phyloP scores from a whole-genome alignment of 1,140 invertebrate genomes.

The Brachionus koreanus region DNA sequence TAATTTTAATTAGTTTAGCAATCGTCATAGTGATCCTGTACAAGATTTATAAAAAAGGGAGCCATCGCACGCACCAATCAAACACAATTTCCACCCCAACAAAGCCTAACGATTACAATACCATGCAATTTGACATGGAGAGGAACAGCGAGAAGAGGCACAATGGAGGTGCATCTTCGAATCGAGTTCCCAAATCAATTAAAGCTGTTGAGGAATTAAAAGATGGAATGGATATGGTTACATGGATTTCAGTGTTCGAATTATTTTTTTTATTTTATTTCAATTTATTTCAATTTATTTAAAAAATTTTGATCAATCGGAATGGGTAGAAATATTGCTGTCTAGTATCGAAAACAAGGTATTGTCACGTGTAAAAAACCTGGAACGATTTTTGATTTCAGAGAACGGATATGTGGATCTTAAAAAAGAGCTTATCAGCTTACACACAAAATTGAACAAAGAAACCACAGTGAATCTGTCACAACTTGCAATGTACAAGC shows the following conservation, averaged over 20 bases:
- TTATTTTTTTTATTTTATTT: too few species aligned
- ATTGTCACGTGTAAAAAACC: background rate
- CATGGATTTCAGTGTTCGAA: background rate
- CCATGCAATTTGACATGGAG: background rate
- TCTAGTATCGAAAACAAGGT: too few species aligned
- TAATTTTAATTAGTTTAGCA: background rate
- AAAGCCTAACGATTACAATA: background rate
- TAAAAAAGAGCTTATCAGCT: background rate
- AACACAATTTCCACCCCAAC: background rate
- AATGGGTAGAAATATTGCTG: too few species aligned
- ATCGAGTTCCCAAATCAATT: background rate
- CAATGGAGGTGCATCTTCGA: background rate
- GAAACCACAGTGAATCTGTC: background rate
- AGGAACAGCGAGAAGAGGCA: background rate
- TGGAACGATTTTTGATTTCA: background rate
- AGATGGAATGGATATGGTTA: background rate
- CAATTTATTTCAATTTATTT: background rate
- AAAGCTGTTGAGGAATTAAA: background rate
- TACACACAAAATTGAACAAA: background rate
- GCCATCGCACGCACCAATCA: background rate
- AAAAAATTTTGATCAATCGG: too few species aligned
- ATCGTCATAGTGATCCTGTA: background rate
- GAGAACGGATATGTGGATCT: background rate
- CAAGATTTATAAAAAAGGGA: background rate
- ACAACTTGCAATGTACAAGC: background rate